Percentiles rank a stretch among this genome's conserved stretches.
These are phyloP conservation scores for Amphibalanus amphitrite DNA, from an alignment of 1,140 invertebrate genomes.

Conservation along the genomic window DNA sequence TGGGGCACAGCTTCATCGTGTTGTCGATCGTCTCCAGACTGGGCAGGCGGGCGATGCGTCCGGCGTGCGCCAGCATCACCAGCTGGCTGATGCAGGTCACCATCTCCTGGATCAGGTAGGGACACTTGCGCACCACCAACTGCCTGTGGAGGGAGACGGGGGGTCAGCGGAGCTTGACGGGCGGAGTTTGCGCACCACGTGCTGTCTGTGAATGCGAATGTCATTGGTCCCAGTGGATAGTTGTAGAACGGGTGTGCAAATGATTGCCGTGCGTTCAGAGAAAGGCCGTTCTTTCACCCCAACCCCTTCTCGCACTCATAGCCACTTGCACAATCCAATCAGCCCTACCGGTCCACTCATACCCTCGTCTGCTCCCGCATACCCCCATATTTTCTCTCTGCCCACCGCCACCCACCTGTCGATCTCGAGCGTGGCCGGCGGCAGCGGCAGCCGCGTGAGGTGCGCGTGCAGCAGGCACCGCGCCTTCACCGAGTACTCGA, in stretches of 20 bases:
- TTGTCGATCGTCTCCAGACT: constrained; percentile 92
- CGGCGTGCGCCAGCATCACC: constrained; percentile 73
- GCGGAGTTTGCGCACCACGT: too few relatives aligned
- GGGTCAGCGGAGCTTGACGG: too few relatives aligned
- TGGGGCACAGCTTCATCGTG: constrained; percentile 88
- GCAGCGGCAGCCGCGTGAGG: constrained; percentile 61
- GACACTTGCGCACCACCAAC: constrained; percentile 34
- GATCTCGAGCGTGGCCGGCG: constrained; percentile 59
- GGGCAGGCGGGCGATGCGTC: constrained; percentile 62
- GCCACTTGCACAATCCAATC: too few relatives aligned
- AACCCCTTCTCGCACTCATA: too few relatives aligned
- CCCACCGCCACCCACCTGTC: constrained; percentile 39
- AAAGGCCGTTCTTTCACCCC: too few relatives aligned
- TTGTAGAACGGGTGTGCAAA: too few relatives aligned
- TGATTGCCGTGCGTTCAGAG: too few relatives aligned
- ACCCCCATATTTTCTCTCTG: too few relatives aligned
- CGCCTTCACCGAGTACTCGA: constrained; percentile 92
- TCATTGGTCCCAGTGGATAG: too few relatives aligned
- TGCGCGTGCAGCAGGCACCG: constrained; percentile 87
- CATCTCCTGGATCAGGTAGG: constrained; percentile 95
- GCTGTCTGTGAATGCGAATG: too few relatives aligned
- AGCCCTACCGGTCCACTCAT: too few relatives aligned
- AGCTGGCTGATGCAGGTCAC: constrained; percentile 86
- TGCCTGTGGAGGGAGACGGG: background rate
- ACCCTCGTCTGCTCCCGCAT: too few relatives aligned